These are phyloP conservation scores for Sarcophaga peregrina DNA, from an alignment of 1,140 invertebrate species.

Conservation along the genomic window DNA sequence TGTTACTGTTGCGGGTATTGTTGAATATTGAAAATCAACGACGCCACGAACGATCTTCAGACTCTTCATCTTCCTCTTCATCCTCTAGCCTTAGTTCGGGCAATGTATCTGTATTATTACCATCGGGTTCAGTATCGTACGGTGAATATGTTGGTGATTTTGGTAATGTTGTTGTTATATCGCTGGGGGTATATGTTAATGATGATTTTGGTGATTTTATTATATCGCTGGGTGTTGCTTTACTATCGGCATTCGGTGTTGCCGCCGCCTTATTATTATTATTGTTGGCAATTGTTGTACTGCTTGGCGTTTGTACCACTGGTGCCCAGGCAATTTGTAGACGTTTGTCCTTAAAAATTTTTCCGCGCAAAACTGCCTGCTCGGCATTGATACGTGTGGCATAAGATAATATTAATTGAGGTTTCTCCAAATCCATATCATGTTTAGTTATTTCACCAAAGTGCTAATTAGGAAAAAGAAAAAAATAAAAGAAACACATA, in stretches of 20 bases:
- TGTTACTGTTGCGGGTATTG: background rate
- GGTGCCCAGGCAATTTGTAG: conserved; percentile 65
- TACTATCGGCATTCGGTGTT: conserved; percentile 17
- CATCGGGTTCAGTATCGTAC: conserved; percentile 31
- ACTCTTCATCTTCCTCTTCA: conserved; percentile 65
- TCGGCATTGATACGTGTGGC: conserved; percentile 65
- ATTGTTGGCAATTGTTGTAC: background rate
- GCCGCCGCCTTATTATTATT: conserved; percentile 21
- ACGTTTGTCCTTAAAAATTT: conserved; percentile 64
- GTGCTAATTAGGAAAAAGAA: conserved; percentile 50
- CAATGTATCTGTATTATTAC: conserved; percentile 52
- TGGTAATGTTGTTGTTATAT: background rate
- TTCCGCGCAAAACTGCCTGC: conserved; percentile 64
- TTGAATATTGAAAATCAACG: conserved; percentile 56
- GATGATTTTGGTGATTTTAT: background rate
- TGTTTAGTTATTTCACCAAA: conserved; percentile 66
- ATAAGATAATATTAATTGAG: conserved; percentile 63
- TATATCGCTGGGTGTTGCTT: background rate
- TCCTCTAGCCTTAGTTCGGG: conserved; percentile 64
- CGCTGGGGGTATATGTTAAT: background rate
- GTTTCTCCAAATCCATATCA: conserved; percentile 63
- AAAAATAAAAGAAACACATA: background rate
- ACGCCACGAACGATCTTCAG: conserved; percentile 65
- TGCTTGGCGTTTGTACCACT: conserved; percentile 51
- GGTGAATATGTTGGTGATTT: background rate